A percentile compares a stretch with the other conserved stretches of the same genome.
phyloP scores from a whole-genome alignment of 1,140 invertebrate species.

The Zophobas morio region DNA sequence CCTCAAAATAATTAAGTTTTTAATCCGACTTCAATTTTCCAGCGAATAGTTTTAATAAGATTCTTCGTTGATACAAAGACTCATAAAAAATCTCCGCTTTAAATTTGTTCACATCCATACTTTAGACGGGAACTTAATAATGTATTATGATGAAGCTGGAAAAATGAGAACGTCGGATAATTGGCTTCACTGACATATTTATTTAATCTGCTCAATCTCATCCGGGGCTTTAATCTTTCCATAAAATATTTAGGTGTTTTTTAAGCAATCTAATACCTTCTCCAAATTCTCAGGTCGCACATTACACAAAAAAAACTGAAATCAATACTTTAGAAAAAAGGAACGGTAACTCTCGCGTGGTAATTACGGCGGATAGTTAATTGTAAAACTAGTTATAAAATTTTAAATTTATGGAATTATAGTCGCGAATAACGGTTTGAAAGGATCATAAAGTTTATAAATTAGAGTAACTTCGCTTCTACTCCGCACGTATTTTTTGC shows the following conservation, averaged over 20 bases:
- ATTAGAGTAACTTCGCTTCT: neutral
- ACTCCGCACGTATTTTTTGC: slow-evolving; percentile 5
- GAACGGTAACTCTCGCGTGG: neutral
- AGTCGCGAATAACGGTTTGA: slow-evolving; percentile 2
- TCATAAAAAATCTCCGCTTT: slow-evolving; percentile 1
- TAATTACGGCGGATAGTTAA: slow-evolving; percentile 12
- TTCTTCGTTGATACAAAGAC: neutral
- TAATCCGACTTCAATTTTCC: slow-evolving; percentile 21
- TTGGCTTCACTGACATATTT: slow-evolving; percentile 16
- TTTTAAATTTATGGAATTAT: slow-evolving; percentile 22
- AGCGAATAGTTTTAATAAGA: slow-evolving; percentile 15
- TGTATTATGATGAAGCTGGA: slow-evolving; percentile 22
- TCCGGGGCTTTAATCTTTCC: neutral
- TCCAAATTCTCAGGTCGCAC: neutral
- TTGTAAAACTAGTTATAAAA: slow-evolving; percentile 12
- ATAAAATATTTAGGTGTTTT: neutral
- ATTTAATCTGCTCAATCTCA: slow-evolving; percentile 14
- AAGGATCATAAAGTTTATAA: slow-evolving; percentile 28
- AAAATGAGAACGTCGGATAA: slow-evolving; percentile 20
- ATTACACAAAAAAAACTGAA: neutral
- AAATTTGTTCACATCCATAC: slow-evolving; percentile 25
- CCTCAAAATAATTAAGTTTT: slow-evolving; percentile 6
- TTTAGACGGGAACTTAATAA: slow-evolving; percentile 19
- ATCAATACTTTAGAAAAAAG: neutral
- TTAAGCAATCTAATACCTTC: neutral